Evolutionary conservation across 1,140 invertebrate species (phyloP).

Genomic region (Trialeurodes vaporariorum): DNA sequence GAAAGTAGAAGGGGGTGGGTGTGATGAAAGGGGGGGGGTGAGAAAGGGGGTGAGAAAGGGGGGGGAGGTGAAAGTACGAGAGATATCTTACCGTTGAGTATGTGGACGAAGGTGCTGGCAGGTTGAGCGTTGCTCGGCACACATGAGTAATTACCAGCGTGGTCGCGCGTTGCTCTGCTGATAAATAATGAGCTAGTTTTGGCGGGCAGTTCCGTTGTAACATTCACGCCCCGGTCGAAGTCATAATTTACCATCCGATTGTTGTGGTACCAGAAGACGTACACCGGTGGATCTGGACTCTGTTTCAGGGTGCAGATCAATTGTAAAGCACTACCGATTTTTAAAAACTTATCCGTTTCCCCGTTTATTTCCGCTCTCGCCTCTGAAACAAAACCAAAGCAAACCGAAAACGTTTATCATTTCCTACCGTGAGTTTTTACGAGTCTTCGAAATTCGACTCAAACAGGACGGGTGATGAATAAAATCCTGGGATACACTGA

Average conservation of each 20-base stretch:
- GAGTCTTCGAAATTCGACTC: too few relatives aligned
- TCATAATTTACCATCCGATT: conserved; percentile 84
- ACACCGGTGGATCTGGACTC: conserved; percentile 68
- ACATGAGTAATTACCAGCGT: conserved; percentile 81
- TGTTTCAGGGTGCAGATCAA: conserved; percentile 66
- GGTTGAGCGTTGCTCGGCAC: conserved; percentile 73
- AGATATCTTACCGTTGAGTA: conserved; percentile 65
- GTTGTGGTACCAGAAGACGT: conserved; percentile 85
- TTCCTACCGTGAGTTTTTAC: too few relatives aligned
- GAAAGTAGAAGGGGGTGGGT: too few relatives aligned
- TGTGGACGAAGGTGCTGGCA: conserved; percentile 71
- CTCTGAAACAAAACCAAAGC: conserved; percentile 45
- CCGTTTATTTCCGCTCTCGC: conserved; percentile 74
- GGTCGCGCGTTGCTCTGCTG: conserved; percentile 48
- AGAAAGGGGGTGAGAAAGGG: too few relatives aligned
- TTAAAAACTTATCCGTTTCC: conserved; percentile 70
- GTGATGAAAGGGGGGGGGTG: too few relatives aligned
- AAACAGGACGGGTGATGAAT: too few relatives aligned
- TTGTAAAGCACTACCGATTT: conserved; percentile 66
- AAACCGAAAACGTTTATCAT: too few relatives aligned
- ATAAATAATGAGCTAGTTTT: conserved; percentile 52
- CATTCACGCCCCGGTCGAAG: conserved; percentile 66
- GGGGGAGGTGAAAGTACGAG: too few relatives aligned
- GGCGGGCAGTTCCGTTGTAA: conserved; percentile 49
- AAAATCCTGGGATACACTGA: too few relatives aligned